Conservation (phyloP, 2,888 invertebrate species). For the Isoperla grammatica region DNA sequence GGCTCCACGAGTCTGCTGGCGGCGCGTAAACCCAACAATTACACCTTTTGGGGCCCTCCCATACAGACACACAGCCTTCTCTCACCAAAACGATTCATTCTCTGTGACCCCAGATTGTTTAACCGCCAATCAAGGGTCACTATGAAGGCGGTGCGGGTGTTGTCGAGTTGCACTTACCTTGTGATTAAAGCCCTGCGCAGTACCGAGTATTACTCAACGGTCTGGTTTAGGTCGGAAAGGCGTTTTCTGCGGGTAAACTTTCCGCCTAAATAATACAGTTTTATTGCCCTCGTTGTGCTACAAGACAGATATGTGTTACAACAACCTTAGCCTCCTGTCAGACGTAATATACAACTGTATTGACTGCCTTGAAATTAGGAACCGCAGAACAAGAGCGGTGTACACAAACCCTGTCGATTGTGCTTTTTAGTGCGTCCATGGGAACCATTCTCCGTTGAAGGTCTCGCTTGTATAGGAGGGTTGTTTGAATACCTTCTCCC, state of each 20-base stretch:
- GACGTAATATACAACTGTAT: no score
- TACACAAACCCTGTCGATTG: no score
- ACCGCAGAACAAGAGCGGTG: no score
- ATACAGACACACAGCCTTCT: slow-evolving; percentile 5
- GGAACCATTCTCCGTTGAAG: no score
- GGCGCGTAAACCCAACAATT: slow-evolving; percentile 3
- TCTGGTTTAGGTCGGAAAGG: slow-evolving; percentile 6
- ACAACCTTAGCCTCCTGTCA: no score
- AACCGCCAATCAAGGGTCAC: slow-evolving; percentile 14
- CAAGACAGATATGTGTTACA: no score
- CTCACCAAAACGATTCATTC: slow-evolving; percentile 7
- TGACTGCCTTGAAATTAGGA: no score
- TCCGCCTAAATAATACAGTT: not conserved
- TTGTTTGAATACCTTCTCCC: no score
- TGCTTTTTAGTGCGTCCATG: no score
- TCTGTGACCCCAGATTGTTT: slow-evolving; percentile 4
- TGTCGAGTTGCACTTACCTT: slow-evolving; percentile 7
- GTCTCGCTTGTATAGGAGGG: no score
- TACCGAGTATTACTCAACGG: not conserved
- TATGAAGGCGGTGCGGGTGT: slow-evolving; percentile 4
- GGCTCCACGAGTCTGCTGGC: not conserved
- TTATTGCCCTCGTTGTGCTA: not conserved
- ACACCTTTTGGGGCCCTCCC: slow-evolving; percentile 4
- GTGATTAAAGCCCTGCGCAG: not conserved
- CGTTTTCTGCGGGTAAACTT: slow-evolving; percentile 8